Base-by-base conservation (phyloP, 2,797 vertebrate species). In the Stomatorhinus walkeri region DNA sequence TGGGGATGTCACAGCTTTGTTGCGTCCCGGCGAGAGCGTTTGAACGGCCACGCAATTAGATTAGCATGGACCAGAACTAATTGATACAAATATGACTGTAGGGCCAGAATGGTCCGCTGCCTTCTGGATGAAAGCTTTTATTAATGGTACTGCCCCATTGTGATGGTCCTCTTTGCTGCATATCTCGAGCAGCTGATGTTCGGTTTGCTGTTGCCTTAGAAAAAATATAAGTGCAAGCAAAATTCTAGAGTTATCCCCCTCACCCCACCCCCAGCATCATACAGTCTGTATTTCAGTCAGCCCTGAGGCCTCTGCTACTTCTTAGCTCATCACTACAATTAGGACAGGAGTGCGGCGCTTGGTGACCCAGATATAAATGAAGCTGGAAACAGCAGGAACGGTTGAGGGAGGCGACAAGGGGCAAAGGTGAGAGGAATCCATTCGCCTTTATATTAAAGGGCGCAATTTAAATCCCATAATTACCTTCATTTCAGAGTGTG, bases 11-110 rank as follows among this genome's bases (percentile, higher is more conserved):
- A 16, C 4, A 36, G 40, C 56, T 19, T 52, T 90, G 68, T 32
- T 49, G 4, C 48, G 16, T 68, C 52, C 84, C 43, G n/a, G 76
- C 0, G 36, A 90, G 87, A 89, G 87, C 59, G 49, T 83, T 88
- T 85, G 76, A 89, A 83, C 86, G 43, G 52, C 14, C 19, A 12
- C 10, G 28, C 68, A 76, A 89, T 91, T 91, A 90, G 54, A 90
- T 92, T 89, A 92, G 76, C 48, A 4, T 46, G 83, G 87, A 40
- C 32, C 61, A 56, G 28, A 88, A 24, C 16, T 56, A 68, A 51
- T 40, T 76, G 24, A 89, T 89, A 48, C 36, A 89, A 90, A 91
- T 87, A 52, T 72, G 24, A 32, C 61, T 85, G 85, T 49, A 36
- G 49, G 85, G 81, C n/a, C 43, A 84, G 81, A 49, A 84, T 79